Percentiles rank a stretch among this genome's conserved stretches.
Evolutionary conservation across 2,797 vertebrate genomes (phyloP).

Genomic region (Sus cebifrons): DNA sequence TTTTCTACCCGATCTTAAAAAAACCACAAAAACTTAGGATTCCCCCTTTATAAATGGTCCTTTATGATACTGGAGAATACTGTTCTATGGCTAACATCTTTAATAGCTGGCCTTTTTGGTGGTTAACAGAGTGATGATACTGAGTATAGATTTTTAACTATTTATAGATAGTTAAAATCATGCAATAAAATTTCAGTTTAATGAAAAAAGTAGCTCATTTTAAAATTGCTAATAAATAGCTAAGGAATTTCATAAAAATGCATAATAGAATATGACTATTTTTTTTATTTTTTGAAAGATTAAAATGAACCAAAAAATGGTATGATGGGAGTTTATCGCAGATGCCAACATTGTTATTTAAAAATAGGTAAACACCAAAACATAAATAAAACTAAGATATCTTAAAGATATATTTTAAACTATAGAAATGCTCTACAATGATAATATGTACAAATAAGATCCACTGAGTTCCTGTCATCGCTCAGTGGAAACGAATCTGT

Average conservation of each 20-base stretch:
- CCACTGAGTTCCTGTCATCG: too few species aligned
- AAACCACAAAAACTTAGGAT: neutral
- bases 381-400: conserved; percentile 37
- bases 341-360: conserved; percentile 1
- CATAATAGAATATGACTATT: neutral
- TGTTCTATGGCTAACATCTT: neutral
- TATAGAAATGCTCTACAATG: neutral
- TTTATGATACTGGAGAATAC: neutral
- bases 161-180: neutral
- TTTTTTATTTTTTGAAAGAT: conserved; percentile 21
- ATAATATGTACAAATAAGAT: neutral
- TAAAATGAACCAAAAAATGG: neutral
- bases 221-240: neutral
- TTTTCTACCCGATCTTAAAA: neutral
- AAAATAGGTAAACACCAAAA: conserved; percentile 23
- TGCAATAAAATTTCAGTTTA: conserved; percentile 29
- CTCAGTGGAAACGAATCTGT: too few species aligned
- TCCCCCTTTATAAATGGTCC: neutral
- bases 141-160: neutral
- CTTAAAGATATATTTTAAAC: conserved; percentile 26
- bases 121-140: neutral
- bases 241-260: neutral
- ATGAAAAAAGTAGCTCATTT: conserved; percentile 61
- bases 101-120: neutral
- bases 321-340: neutral